Evolutionary conservation across 2,797 vertebrate species (phyloP).

Genomic region (Schizopygopsis pylzovi): DNA sequence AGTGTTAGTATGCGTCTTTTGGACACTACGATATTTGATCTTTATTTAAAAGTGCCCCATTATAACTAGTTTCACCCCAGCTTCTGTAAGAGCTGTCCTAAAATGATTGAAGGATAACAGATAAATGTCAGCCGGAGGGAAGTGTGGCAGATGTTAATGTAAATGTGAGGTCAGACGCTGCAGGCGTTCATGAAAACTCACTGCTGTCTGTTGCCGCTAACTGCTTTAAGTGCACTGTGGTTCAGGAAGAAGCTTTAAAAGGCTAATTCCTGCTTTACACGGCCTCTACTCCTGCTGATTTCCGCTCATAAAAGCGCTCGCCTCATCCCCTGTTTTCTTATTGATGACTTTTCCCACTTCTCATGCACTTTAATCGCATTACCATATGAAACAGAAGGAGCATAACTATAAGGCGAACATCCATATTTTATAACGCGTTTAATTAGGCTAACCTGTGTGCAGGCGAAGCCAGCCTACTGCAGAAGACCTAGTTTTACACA

Average conservation of each 20-base stretch:
- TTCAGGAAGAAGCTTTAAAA: slow-evolving; percentile 41
- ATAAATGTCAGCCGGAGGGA: slow-evolving; percentile 42
- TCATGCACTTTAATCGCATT: slow-evolving; percentile 51
- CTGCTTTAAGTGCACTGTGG: slow-evolving; percentile 35
- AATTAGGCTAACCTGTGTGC: slow-evolving; percentile 60
- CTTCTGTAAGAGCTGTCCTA: slow-evolving; percentile 6
- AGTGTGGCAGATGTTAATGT: slow-evolving; percentile 25
- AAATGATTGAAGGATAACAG: slow-evolving; percentile 28
- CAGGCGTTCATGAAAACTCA: slow-evolving; percentile 22
- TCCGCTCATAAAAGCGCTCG: slow-evolving; percentile 21
- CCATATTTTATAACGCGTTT: slow-evolving; percentile 60
- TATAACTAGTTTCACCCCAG: not conserved
- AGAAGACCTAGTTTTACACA: slow-evolving; percentile 44
- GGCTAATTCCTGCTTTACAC: slow-evolving; percentile 33
- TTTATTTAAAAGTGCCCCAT: not conserved
- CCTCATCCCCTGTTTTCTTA: slow-evolving; percentile 32
- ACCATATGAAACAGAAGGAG: slow-evolving; percentile 47
- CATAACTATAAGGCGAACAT: slow-evolving; percentile 37
- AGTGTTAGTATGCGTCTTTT: not conserved
- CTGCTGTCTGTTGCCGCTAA: not conserved
- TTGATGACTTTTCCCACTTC: slow-evolving; percentile 45
- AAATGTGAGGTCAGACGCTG: slow-evolving; percentile 27
- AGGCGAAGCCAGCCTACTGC: slow-evolving; percentile 17
- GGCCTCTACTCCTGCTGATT: slow-evolving; percentile 17
- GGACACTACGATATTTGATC: not conserved